Evolutionary conservation across 2,113 vertebrate species (phyloP), one percentile per base, ranked within the genome.

Genomic region (Podarcis muralis): DNA sequence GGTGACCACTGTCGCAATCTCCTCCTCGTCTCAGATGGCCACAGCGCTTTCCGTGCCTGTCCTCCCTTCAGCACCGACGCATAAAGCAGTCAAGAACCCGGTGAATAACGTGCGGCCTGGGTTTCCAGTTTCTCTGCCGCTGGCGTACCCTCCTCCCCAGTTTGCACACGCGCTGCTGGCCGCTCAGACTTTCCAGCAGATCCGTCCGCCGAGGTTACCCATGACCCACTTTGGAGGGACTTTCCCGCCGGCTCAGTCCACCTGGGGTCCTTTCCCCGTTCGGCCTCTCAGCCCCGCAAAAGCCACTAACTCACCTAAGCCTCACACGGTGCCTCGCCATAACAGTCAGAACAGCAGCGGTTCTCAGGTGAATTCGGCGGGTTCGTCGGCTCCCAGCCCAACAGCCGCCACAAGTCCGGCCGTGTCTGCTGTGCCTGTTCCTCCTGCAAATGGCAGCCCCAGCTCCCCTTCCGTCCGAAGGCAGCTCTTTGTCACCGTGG

Each of bases 141-240:
- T 99, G 94, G 98, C 99, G 0, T 99, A 99, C 43, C 98, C 99
- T 92, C 98, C 99, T 95, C 99, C 99, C 18, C 99, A 99, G 96
- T 98, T 99, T 96, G 97, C 97, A 96, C 97, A 98, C 15, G 99
- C 99, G 85, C 95, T 99, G 81, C 98, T 99, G 8, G 99, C 99
- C 68, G 98, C 98, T 94, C 99, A 99, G 97, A 99, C 99, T 87
- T 99, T 99, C 98, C 99, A 99, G 95, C 99, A 99, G 94, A 99
- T 99, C 96, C 98, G 98, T 96, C 99, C 99, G 74, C 98, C 99
- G 66, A 97, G 99, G 86, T 97, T 99, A 93, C 99, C 98, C 93
- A 99, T 99, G 98, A 99, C 99, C 1, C 99, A 99, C 96, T 99
- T 99, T 30, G 99, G 99, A 90, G 98, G 99, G 87, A 99, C 99